These are phyloP conservation scores for Camponotus vicinus DNA, from an alignment of 1,140 invertebrate genomes.

Conservation along the genomic window DNA sequence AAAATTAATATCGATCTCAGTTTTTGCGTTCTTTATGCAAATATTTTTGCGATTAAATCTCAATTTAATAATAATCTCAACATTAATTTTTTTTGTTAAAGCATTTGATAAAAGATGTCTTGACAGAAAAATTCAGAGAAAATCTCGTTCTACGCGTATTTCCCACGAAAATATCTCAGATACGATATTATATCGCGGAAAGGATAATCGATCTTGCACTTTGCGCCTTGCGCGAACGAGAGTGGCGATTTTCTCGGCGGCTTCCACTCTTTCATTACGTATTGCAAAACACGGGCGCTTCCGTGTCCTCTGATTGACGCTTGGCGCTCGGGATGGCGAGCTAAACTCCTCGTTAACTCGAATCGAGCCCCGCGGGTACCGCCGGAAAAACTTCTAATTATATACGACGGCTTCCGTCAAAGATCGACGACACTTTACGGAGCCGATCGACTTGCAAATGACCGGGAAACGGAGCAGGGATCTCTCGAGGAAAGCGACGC, in stretches of 20 bases:
- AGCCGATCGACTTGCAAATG: slow-evolving; percentile 73
- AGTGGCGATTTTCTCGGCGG: slow-evolving; percentile 58
- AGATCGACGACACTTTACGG: slow-evolving; percentile 58
- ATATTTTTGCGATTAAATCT: not conserved
- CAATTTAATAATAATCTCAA: not conserved
- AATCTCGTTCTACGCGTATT: not conserved
- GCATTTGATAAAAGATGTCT: not conserved
- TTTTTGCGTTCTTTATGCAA: not conserved
- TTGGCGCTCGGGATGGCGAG: not conserved
- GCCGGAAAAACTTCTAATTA: slow-evolving; percentile 69
- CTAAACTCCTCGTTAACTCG: slow-evolving; percentile 57
- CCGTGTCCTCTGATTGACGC: slow-evolving; percentile 56
- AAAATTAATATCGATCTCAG: slow-evolving; percentile 20
- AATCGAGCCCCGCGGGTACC: slow-evolving; percentile 57
- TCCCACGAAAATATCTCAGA: not conserved
- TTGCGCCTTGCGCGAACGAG: not conserved
- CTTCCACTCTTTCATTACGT: slow-evolving; percentile 64
- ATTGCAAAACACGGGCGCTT: slow-evolving; percentile 60
- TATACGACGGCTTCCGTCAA: slow-evolving; percentile 60
- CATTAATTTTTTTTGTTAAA: not conserved
- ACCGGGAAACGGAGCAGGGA: slow-evolving; percentile 22
- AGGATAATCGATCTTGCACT: slow-evolving; percentile 47
- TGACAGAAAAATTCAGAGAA: not conserved
- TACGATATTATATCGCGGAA: not conserved
- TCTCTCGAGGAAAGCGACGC: slow-evolving; percentile 15